These are phyloP conservation scores for Myotis myotis DNA, from an alignment of 2,797 vertebrate species.

Conservation along the genomic window DNA sequence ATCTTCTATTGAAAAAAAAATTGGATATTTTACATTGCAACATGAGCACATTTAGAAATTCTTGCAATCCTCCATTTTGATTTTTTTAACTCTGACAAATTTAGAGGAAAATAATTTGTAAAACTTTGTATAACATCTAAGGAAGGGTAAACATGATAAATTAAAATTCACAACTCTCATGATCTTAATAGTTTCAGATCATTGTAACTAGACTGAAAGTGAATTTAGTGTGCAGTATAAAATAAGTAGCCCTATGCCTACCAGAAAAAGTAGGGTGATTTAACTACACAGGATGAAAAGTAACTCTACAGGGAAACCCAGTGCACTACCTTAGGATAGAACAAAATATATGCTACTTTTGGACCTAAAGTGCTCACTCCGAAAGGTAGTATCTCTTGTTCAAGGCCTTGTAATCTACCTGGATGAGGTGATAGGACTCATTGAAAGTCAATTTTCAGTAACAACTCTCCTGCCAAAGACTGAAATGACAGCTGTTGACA, in stretches of 20 bases:
- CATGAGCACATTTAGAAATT: background rate
- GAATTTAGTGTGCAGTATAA: background rate
- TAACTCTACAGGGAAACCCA: background rate
- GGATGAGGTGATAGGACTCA: background rate
- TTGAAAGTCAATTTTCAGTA: slow-evolving; percentile 41
- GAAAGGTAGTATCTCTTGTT: background rate
- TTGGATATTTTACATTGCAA: background rate
- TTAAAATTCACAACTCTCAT: background rate
- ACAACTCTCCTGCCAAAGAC: background rate
- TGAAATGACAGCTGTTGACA: slow-evolving; percentile 48
- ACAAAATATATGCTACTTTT: background rate
- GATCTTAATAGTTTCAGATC: background rate
- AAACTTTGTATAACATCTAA: background rate
- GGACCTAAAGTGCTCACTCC: background rate
- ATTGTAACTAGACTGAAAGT: background rate
- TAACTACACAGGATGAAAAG: background rate
- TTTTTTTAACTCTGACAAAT: background rate
- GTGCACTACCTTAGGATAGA: background rate
- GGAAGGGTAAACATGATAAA: background rate
- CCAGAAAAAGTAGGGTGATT: background rate
- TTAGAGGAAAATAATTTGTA: background rate
- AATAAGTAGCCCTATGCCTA: background rate
- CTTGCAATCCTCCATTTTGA: background rate
- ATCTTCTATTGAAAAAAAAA: background rate
- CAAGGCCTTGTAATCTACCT: background rate